These are phyloP conservation scores for Gymnorhina tibicen DNA, from an alignment of 2,113 vertebrate species.

Conservation along the genomic window DNA sequence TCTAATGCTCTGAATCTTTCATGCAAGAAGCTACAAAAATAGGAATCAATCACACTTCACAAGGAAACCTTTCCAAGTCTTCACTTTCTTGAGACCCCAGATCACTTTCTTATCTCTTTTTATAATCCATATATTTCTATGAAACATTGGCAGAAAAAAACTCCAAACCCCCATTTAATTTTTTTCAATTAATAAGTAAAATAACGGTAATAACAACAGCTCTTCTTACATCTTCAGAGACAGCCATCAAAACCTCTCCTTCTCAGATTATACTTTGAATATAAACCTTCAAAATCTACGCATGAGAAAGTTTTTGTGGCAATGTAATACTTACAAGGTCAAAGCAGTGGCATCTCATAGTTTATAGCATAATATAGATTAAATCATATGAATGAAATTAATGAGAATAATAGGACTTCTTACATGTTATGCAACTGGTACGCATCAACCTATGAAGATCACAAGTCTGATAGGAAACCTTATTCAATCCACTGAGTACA, in stretches of 20 bases:
- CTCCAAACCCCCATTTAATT: accelerated
- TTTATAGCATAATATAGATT: not conserved
- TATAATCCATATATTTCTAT: not conserved
- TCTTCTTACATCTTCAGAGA: not conserved
- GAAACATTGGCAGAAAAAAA: not conserved
- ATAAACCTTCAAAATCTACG: not conserved
- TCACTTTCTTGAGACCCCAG: not conserved
- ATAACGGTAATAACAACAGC: not conserved
- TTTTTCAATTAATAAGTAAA: not conserved
- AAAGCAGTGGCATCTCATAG: not conserved
- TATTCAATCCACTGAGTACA: not conserved
- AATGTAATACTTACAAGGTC: not conserved
- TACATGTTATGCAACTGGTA: not conserved
- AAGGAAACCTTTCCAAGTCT: not conserved
- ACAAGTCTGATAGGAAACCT: not conserved
- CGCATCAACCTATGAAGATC: not conserved
- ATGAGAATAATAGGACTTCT: not conserved
- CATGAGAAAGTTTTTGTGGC: not conserved
- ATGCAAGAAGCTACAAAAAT: not conserved
- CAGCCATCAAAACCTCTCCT: not conserved
- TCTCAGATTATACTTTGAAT: not conserved
- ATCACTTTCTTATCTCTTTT: not conserved
- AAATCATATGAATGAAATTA: not conserved
- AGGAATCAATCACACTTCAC: not conserved
- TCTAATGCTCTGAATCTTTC: not conserved